phyloP scores from a whole-genome alignment of 1,140 invertebrate species.

The Nomia melanderi region DNA sequence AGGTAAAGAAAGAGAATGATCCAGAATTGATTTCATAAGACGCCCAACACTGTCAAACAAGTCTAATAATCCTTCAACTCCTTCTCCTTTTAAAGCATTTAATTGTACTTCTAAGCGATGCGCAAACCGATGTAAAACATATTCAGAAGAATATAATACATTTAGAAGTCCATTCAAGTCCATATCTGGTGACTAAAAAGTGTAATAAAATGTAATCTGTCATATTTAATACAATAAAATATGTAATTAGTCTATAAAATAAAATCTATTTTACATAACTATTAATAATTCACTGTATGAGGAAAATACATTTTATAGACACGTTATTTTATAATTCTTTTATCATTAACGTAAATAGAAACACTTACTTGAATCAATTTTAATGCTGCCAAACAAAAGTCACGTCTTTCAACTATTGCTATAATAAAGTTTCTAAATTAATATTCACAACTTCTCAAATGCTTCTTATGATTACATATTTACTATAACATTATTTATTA shows the following conservation, averaged over 20 bases:
- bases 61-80: conserved; percentile 84
- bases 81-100: conserved; percentile 80
- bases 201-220: neutral
- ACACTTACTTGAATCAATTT: conserved; percentile 83
- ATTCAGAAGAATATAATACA: conserved; percentile 82
- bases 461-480: neutral
- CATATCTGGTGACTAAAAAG: conserved; percentile 84
- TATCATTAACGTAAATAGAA: conserved; percentile 16
- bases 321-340: conserved; percentile 7
- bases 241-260: neutral
- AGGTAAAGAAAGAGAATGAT: conserved; percentile 67
- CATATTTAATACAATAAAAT: conserved; percentile 15
- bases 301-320: conserved; percentile 24
- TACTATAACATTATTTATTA: neutral
- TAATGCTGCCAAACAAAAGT: conserved; percentile 84
- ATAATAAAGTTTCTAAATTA: conserved; percentile 33
- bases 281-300: neutral
- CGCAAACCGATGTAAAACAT: conserved; percentile 81
- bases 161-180: conserved; percentile 82
- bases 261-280: too few species aligned
- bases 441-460: neutral
- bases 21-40: conserved; percentile 78
- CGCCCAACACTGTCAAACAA: conserved; percentile 82
- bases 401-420: conserved; percentile 77
- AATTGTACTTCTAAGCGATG: conserved; percentile 82